phyloP scores from a whole-genome alignment of 1,140 invertebrate species.

The Lithobius niger region DNA sequence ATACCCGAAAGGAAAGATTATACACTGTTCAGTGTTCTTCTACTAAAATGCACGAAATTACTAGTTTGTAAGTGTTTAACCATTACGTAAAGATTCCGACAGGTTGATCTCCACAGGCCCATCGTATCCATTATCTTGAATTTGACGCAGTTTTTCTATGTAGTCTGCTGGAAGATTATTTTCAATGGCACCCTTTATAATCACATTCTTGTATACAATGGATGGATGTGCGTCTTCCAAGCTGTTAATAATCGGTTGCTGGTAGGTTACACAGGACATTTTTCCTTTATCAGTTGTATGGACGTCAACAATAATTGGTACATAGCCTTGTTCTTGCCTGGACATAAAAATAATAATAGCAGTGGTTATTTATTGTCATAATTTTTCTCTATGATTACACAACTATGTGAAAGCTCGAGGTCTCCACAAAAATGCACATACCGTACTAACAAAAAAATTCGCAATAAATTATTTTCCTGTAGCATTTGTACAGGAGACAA shows the following conservation, averaged over 20 bases:
- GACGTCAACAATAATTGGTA: conserved; percentile 45
- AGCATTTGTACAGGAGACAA: too few relatives aligned
- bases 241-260: conserved; percentile 36
- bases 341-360: conserved; percentile 19
- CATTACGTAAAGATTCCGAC: too few relatives aligned
- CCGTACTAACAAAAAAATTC: too few relatives aligned
- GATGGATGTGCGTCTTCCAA: conserved; percentile 48
- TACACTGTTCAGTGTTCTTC: too few relatives aligned
- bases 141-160: conserved; percentile 41
- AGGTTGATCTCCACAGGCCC: conserved; percentile 33
- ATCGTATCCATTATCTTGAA: conserved; percentile 51
- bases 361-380: too few relatives aligned
- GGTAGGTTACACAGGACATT: conserved; percentile 49
- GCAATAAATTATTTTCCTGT: too few relatives aligned
- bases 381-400: too few relatives aligned
- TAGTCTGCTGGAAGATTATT: conserved; percentile 52
- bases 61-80: too few relatives aligned
- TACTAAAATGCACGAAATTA: too few relatives aligned
- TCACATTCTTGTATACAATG: conserved; percentile 47
- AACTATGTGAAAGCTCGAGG: too few relatives aligned
- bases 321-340: conserved; percentile 67
- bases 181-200: conserved; percentile 50
- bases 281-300: conserved; percentile 35
- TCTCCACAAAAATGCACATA: too few relatives aligned
- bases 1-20: too few relatives aligned